Conservation (phyloP, 1,140 invertebrate species). For the Hyphantria cunea region DNA sequence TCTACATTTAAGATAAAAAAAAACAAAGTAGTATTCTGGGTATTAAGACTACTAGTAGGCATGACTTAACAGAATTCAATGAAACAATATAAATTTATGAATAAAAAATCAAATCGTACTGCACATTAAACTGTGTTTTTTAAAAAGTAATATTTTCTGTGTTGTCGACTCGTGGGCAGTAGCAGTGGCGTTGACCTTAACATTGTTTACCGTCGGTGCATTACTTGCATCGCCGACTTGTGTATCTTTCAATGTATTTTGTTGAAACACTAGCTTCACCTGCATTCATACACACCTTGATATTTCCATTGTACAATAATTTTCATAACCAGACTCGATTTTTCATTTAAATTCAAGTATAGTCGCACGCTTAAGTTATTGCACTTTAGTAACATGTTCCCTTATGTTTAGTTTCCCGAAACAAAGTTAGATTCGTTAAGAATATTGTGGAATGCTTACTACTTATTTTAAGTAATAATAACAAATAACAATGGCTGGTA, state of each 20-base stretch:
- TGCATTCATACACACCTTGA: conserved; percentile 38
- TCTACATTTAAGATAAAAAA: too few relatives aligned
- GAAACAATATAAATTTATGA: too few relatives aligned
- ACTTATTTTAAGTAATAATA: conserved; percentile 19
- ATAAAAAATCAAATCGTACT: too few relatives aligned
- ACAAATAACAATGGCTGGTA: conserved; percentile 24
- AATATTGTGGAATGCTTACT: not conserved
- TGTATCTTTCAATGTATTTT: conserved; percentile 43
- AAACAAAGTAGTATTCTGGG: too few relatives aligned
- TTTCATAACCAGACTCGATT: not conserved
- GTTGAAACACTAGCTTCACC: conserved; percentile 37
- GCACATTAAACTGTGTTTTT: not conserved
- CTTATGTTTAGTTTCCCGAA: not conserved
- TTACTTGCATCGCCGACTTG: conserved; percentile 35
- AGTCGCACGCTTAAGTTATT: not conserved
- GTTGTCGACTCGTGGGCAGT: not conserved
- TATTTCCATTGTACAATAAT: conserved; percentile 17
- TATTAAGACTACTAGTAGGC: too few relatives aligned
- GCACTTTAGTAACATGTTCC: not conserved
- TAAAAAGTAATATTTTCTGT: conserved; percentile 23
- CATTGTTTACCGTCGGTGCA: conserved; percentile 61
- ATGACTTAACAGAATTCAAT: too few relatives aligned
- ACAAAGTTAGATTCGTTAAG: not conserved
- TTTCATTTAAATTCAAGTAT: too few relatives aligned
- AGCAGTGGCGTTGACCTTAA: conserved; percentile 58